phyloP scores from a whole-genome alignment of 2,113 vertebrate genomes.

The rat (Rattus norvegicus) region DNA sequence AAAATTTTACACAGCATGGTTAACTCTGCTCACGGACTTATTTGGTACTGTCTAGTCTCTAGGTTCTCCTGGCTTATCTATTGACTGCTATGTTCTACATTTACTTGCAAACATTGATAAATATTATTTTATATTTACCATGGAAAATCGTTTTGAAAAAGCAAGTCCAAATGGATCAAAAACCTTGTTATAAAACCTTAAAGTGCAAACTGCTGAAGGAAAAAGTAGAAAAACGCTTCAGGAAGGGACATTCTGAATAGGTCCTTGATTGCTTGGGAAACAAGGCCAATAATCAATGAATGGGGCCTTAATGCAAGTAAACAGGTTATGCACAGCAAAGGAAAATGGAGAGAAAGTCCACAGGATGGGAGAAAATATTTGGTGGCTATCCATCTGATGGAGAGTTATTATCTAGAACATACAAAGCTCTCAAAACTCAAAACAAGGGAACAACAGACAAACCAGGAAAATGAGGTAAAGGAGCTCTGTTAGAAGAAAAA shows the following conservation, averaged over 20 bases:
- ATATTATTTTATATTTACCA: not conserved
- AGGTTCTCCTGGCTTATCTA: not conserved
- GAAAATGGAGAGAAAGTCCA: too few relatives aligned
- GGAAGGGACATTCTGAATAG: not conserved
- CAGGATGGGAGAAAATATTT: not conserved
- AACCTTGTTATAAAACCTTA: not conserved
- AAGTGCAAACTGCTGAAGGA: not conserved
- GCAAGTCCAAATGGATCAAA: not conserved
- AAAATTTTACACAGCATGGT: not conserved
- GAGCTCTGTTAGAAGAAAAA: not conserved
- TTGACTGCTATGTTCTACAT: not conserved
- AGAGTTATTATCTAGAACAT: not conserved
- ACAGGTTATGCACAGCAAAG: too few relatives aligned
- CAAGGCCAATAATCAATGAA: not conserved
- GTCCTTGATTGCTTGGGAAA: not conserved
- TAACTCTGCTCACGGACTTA: not conserved
- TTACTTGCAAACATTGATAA: conserved; percentile 1
- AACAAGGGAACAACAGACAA: not conserved
- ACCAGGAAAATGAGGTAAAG: too few relatives aligned
- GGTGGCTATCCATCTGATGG: not conserved
- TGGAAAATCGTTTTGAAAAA: not conserved
- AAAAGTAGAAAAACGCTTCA: not conserved
- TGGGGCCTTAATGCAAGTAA: not conserved
- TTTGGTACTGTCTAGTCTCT: not conserved
- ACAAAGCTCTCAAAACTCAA: not conserved